Evolutionary conservation across 1,140 invertebrate species (phyloP), one percentile per base, ranked within the genome.

Genomic region (Zaprionus vittiger): DNA sequence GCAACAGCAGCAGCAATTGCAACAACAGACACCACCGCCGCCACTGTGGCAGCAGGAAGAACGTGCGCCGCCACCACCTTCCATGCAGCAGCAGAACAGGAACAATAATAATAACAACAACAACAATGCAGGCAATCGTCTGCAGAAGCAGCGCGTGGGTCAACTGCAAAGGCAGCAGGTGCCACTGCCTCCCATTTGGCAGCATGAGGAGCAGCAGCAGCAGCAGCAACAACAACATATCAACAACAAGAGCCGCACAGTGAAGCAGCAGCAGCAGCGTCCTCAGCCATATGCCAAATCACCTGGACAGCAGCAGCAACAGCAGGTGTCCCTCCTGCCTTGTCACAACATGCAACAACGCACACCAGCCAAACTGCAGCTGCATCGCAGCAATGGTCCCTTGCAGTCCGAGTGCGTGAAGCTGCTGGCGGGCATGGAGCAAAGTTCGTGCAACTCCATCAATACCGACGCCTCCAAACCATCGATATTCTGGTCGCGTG

Each of bases 401-500:
- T 14, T 79, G 44, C 54, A 75, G 20, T 67, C 81, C 5, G 86
- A 89, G 71, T 86, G 82, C 47, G 75, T 62, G 5, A 62, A 65
- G 4, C 49, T 91, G 11, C 60, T 91, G 11, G 71, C 47, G 7
- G 69, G 71, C 11, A 81, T 76, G 69, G 74, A 79, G 24, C 38
- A 47, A 0, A 66, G 56, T 28, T 57, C 75, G 0, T 61, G 47
- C 11, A 55, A 34, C 52, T 76, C 34, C 67, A 83, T 87, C 54
- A 75, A 80, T 55, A 73, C 62, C 17, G 84, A 87, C 41, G 77
- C 72, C 26, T 70, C 72, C 12, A 74, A 79, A 9, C 84, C 84
- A 2, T 92, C 91, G 9, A 64, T 90, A 44, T 92, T 91, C 57
- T 92, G 91, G 91, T 92, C 91, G 0, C 85, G 91, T 14, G 91